Base-by-base conservation (phyloP, 2,888 invertebrate species). In the Phrixothrix hirtus region DNA sequence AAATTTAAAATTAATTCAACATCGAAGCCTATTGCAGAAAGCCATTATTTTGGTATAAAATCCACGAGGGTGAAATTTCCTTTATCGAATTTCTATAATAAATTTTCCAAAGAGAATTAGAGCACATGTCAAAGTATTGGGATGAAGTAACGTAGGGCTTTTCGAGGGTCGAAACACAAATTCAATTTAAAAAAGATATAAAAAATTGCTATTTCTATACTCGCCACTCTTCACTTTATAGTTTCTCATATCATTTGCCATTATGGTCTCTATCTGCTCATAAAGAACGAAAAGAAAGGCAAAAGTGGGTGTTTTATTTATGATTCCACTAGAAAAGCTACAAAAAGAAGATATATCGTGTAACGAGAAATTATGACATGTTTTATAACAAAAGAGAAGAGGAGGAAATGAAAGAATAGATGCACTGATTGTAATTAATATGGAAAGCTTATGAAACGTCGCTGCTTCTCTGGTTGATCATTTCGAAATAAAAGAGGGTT, bases 101-200 rank as follows among this genome's bases (percentile, higher is more conserved):
- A 49, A 49, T 49, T 42, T 49, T 21, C 37, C 6, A 36, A 42
- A 35, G 36, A 35, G 43, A 49, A 49, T 49, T 49, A 48, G 35
- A 36, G 48, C 48, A 48, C 48, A 48, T 48, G 49, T 49, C 49
- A 37, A 42, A 42, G 37, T 42, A 49, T 49, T 34, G 14, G 32
- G 27, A 17, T 12, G 48, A 11, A 48, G 17, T 41, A 41, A 41
- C 34, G 25, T 15, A 39, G 17, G 34, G 29, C 10, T 15, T 39
- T 39, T 26, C 11, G 14, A 43, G 49, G 43, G 49, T 42, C 43
- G 30, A 55, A 51, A 54, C 48, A 57, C 55, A 59, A 61, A 61
- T 61, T 61, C 61, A 59, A 61, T 61, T 59, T 57, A 55, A 58
- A 47, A 55, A 45, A 48, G 58, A 57, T 57, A 55, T 59, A 59